phyloP scores from a whole-genome alignment of 2,113 vertebrate species.

The Channa maculata region DNA sequence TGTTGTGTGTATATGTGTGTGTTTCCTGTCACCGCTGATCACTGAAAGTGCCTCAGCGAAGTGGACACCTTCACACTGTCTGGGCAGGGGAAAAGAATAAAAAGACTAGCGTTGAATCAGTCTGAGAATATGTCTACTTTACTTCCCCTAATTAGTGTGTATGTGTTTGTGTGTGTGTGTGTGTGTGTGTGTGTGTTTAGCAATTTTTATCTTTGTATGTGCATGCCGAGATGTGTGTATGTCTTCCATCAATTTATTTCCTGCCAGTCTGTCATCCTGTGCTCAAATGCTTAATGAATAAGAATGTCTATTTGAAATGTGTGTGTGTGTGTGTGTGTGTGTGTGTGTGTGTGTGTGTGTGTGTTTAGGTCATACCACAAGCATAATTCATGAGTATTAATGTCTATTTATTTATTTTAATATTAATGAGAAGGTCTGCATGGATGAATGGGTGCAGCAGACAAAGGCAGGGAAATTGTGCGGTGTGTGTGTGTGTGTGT shows the following conservation, averaged over 20 bases:
- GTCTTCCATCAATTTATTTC: slow-evolving; percentile 16
- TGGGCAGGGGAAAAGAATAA: slow-evolving; percentile 14
- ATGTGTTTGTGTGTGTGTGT: background rate
- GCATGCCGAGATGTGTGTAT: slow-evolving; percentile 7
- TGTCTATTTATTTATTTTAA: slow-evolving; percentile 74
- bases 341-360: slow-evolving; percentile 21
- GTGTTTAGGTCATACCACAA: slow-evolving; percentile 32
- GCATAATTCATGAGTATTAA: slow-evolving; percentile 77
- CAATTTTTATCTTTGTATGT: background rate
- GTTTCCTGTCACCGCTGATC: background rate
- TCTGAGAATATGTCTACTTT: slow-evolving; percentile 34
- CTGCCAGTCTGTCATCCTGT: slow-evolving; percentile 22
- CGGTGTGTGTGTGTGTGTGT: slow-evolving; percentile 19
- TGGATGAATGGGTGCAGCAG: slow-evolving; percentile 34
- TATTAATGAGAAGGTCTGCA: slow-evolving; percentile 67
- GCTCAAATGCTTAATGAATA: slow-evolving; percentile 33
- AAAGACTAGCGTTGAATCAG: slow-evolving; percentile 20
- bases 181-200: background rate
- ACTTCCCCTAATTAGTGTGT: slow-evolving; percentile 15
- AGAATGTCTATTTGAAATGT: background rate
- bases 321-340: slow-evolving; percentile 10
- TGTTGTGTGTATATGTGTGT: slow-evolving; percentile 13
- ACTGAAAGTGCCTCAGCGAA: background rate
- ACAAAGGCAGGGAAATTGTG: slow-evolving; percentile 42
- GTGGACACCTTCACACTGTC: slow-evolving; percentile 17